Base-by-base conservation (phyloP, 2,888 invertebrate species). In the Atethmia centrago region DNA sequence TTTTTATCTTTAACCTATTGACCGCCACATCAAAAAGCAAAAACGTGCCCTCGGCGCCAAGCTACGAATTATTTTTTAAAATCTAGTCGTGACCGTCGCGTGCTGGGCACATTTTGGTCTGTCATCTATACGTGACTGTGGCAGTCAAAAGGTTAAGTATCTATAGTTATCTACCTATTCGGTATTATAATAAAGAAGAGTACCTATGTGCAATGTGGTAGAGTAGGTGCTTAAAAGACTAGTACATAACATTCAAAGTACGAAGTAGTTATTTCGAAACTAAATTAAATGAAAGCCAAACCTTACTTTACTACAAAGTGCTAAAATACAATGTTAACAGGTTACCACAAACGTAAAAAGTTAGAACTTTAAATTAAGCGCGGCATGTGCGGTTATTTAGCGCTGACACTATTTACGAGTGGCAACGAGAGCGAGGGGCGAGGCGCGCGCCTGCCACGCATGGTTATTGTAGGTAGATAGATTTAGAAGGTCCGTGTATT, bases 351-450 rank as follows among this genome's bases (percentile, higher is more conserved):
- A 74, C 47, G 36, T 68, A 61, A 80, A 65, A 82, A 81, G 21
- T 73, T 56, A 64, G 62, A 74, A 74, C 77, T 71, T 74, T 67
- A 74, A 83, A 80, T 76, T 74, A 71, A 77, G 67, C 65, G 62
- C 64, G 77, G 73, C 73, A 79, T 79, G 76, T 63, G 74, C 77
- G 64, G 66, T 82, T 83, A 88, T 87, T 85, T 86, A 83, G 66
- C 66, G 71, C 73, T 83, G 82, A 84, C 84, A 84, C 80, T 83
- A 82, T 82, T 86, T 81, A 84, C 79, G 81, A 75, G 74, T 76
- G 73, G 75, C 71, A 62, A 71, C 65, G 75, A 69, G 66, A 75
- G 65, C 49, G 63, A 69, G 72, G 77, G 88, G 86, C 85, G 79
- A 79, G 81, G 78, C 80, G 53, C 64, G 77, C 62, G 76, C 71